Percentiles rank a stretch among this genome's conserved stretches.
Conservation (phyloP, 2,113 vertebrate species). For the Octodon degus region DNA sequence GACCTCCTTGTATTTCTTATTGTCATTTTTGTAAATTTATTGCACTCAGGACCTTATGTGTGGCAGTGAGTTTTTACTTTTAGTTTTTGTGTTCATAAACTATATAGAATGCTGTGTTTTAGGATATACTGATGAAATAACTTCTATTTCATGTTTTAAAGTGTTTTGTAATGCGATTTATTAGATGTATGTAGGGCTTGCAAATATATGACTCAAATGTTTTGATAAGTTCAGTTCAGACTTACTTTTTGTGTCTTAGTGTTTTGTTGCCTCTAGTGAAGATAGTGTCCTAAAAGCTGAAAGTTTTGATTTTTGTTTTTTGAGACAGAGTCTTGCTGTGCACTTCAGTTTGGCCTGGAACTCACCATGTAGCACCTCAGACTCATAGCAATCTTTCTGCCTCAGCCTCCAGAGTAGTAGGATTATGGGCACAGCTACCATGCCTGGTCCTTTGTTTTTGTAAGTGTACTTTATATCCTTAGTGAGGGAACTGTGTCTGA, state of each 20-base stretch:
- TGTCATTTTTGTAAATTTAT: neutral
- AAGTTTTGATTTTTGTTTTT: neutral
- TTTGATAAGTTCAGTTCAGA: neutral
- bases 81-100: neutral
- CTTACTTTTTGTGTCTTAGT: neutral
- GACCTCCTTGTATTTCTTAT: neutral
- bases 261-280: neutral
- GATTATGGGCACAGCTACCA: neutral
- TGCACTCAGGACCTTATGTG: neutral
- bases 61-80: neutral
- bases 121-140: neutral
- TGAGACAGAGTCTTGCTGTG: neutral
- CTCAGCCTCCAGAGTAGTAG: neutral
- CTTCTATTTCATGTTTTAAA: conserved; percentile 16
- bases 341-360: neutral
- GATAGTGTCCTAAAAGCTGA: neutral
- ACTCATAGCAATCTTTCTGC: neutral
- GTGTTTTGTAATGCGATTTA: neutral
- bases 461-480: neutral
- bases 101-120: neutral
- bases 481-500: neutral
- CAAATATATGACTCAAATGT: neutral
- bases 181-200: neutral
- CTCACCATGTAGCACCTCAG: no score
- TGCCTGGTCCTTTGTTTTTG: neutral